Conservation (phyloP, 1,140 invertebrate species). For the Latrodectus geometricus region DNA sequence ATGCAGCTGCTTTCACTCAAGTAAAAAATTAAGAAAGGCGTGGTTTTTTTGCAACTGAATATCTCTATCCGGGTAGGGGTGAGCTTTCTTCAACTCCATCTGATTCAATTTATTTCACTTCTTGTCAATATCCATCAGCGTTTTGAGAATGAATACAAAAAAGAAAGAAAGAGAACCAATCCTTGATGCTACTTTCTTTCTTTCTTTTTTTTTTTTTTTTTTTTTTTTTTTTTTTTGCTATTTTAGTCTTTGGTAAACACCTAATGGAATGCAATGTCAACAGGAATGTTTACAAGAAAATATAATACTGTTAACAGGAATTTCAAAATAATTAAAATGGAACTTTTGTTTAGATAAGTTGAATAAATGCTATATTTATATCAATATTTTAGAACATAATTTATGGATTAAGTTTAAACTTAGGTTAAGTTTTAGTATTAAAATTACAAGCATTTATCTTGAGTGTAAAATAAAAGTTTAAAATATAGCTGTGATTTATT, state of each 20-base stretch:
- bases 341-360: no score
- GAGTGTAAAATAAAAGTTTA: no score
- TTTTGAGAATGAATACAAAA: neutral
- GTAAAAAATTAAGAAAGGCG: constrained; percentile 5
- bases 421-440: no score
- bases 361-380: no score
- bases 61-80: neutral
- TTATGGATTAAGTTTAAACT: no score
- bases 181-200: neutral
- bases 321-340: no score
- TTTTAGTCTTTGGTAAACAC: neutral
- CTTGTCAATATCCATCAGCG: neutral
- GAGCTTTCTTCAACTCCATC: neutral
- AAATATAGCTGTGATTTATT: no score
- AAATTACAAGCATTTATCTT: no score
- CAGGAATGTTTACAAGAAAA: no score
- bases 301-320: no score
- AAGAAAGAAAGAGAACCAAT: no score
- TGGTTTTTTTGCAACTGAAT: constrained; percentile 13
- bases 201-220: neutral
- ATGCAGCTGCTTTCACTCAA: constrained; percentile 43
- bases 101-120: constrained; percentile 1
- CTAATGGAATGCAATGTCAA: neutral
- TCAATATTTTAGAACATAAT: no score
- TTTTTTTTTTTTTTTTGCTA: neutral